Evolutionary conservation across 2,888 invertebrate species (phyloP), one percentile per base, ranked within the genome.

Genomic region (Caenorhabditis auriculariae): DNA sequence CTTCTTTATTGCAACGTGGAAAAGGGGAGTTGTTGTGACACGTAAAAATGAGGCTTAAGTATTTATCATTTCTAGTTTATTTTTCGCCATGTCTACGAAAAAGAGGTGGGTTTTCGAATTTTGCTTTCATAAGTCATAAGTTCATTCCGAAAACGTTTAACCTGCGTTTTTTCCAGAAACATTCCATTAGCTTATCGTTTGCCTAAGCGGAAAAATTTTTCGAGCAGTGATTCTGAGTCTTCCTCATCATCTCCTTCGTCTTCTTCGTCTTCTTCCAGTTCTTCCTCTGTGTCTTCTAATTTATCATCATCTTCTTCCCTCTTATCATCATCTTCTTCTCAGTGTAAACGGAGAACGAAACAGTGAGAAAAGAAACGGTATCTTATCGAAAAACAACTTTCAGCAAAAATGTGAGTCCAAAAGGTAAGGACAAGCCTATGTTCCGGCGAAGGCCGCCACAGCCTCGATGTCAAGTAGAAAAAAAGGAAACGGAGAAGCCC

Each of bases 161-260:
- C n/a, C n/a, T n/a, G n/a, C n/a, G n/a, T n/a, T n/a, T n/a, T 39
- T n/a, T 41, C 21, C 46, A 54, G 54, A 47, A 9, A 29, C 19
- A 39, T 59, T 17, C 59, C 59, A 1, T 15, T 32, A 2, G 47
- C 59, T 1, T 59, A 59, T 17, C 49, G 44, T 2, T 9, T 27
- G 12, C 17, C 49, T 27, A 52, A 32, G 50, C 29, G 49, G 38
- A 43, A 29, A 24, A 35, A 43, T 9, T 23, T n/a, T 29, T 43
- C 44, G 38, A 50, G 38, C 39, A n/a, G n/a, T 32, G 35, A 32
- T 32, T 32, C 35, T 12, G 35, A 32, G 9, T 9, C 9, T 12
- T 32, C n/a, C 35, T 9, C 9, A n/a, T 32, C 35, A 32, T 9
- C 9, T 32, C n/a, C 35, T n/a, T 43, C 54, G 15, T 46, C 51